Evolutionary conservation across 2,113 vertebrate genomes (phyloP).

Genomic region (Ornithorhynchus anatinus): DNA sequence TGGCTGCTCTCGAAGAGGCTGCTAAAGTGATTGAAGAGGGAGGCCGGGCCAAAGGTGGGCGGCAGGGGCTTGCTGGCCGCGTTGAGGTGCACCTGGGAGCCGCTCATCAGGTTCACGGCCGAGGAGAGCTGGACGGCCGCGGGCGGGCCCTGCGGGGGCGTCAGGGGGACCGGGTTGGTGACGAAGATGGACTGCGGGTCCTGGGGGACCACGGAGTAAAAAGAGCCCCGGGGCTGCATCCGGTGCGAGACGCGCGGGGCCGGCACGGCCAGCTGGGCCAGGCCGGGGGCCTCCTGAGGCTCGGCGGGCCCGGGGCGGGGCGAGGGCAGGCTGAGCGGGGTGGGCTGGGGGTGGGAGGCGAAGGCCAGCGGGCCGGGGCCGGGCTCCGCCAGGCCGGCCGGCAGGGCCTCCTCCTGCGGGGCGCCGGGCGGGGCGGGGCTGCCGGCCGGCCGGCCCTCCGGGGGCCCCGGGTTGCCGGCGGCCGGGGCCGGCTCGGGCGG

Average conservation of each 20-base stretch:
- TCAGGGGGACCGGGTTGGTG: slow-evolving; percentile 80
- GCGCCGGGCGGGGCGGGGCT: slow-evolving; percentile 58
- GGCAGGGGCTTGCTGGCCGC: slow-evolving; percentile 87
- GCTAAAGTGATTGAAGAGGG: slow-evolving; percentile 95
- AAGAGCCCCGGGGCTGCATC: slow-evolving; percentile 91
- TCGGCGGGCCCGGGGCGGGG: slow-evolving; percentile 78
- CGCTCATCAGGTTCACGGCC: slow-evolving; percentile 90
- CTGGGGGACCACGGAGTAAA: slow-evolving; percentile 87
- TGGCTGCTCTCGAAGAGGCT: slow-evolving; percentile 95
- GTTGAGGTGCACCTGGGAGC: slow-evolving; percentile 94
- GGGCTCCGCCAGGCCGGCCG: slow-evolving; percentile 69
- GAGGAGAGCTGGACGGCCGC: slow-evolving; percentile 87
- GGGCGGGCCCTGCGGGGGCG: slow-evolving; percentile 80
- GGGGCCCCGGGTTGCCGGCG: slow-evolving; percentile 69
- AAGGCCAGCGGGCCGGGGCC: slow-evolving; percentile 81
- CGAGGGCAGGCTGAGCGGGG: slow-evolving; percentile 75
- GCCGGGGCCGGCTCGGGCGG: slow-evolving; percentile 73
- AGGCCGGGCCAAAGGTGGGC: slow-evolving; percentile 88
- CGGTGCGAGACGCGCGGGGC: slow-evolving; percentile 85
- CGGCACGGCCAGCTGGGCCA: slow-evolving; percentile 91
- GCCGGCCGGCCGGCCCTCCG: slow-evolving; percentile 58
- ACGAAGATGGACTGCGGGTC: slow-evolving; percentile 93
- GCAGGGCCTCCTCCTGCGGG: slow-evolving; percentile 71
- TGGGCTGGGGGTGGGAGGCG: slow-evolving; percentile 80
- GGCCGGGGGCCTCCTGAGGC: slow-evolving; percentile 86